A percentile compares a stretch with the other conserved stretches of the same genome.
Conservation (phyloP, 2,888 invertebrate genomes). For the Mycalesis mineus region DNA sequence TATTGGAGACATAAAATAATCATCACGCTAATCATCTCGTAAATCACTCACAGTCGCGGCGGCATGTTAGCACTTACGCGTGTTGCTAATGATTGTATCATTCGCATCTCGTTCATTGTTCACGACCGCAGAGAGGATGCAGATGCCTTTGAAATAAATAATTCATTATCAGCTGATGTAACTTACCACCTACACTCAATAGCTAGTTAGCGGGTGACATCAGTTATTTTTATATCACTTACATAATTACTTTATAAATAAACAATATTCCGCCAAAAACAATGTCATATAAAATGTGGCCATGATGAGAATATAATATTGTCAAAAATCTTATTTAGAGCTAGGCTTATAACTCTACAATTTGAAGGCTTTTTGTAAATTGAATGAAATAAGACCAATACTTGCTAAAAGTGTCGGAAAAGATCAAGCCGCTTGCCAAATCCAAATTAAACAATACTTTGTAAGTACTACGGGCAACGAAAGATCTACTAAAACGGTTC, state of each 20-base stretch:
- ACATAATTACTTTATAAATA: not conserved
- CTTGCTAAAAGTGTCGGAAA: no score
- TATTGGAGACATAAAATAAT: conserved; percentile 1
- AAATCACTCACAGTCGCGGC: conserved; percentile 47
- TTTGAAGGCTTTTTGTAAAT: no score
- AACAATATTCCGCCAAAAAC: no score
- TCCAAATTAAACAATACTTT: no score
- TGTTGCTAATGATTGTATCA: conserved; percentile 34
- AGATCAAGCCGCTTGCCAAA: no score
- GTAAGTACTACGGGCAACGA: no score
- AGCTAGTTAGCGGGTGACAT: not conserved
- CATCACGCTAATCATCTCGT: conserved; percentile 35
- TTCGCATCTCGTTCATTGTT: conserved; percentile 55
- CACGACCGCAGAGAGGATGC: conserved; percentile 46
- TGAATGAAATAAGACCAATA: no score
- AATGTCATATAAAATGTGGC: no score
- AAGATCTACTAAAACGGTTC: no score
- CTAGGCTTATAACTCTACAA: no score
- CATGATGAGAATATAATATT: no score
- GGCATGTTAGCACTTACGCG: conserved; percentile 52
- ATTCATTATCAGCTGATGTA: conserved; percentile 48
- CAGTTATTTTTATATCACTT: not conserved
- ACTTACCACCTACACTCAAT: conserved; percentile 24
- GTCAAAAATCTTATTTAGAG: no score
- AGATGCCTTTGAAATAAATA: conserved; percentile 55